Evolutionary conservation across 2,797 vertebrate genomes (phyloP).

Genomic region (Sebastes hubbsi): DNA sequence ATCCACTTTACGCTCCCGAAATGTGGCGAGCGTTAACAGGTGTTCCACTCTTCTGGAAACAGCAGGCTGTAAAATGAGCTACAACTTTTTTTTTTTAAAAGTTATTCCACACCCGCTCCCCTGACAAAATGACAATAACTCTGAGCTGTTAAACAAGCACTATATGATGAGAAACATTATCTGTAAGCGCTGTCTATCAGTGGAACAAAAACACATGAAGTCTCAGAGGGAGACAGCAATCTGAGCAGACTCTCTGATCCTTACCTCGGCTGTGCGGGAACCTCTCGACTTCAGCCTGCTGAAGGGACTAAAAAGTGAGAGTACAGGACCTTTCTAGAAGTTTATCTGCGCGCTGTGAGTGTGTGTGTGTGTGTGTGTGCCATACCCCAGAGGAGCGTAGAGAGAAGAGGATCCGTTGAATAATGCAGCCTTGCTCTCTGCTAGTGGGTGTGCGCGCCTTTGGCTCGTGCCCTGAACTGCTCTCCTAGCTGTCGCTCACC

Average conservation of each 20-base stretch:
- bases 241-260: slow-evolving; percentile 26
- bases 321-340: slow-evolving; percentile 50
- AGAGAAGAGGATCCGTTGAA: slow-evolving; percentile 56
- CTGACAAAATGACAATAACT: not conserved
- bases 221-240: slow-evolving; percentile 5
- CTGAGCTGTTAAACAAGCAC: not conserved
- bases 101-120: slow-evolving; percentile 5
- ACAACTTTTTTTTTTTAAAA: slow-evolving; percentile 22
- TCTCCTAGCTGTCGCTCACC: slow-evolving; percentile 68
- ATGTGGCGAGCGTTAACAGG: slow-evolving; percentile 3
- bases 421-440: slow-evolving; percentile 59
- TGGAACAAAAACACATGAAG: not conserved
- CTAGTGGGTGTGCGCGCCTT: slow-evolving; percentile 71
- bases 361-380: slow-evolving; percentile 6
- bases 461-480: slow-evolving; percentile 73
- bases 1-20: slow-evolving; percentile 30
- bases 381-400: slow-evolving; percentile 46
- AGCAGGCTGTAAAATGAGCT: not conserved
- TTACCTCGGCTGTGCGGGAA: slow-evolving; percentile 57
- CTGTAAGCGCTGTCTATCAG: not conserved
- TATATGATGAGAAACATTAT: not conserved
- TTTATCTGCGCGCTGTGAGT: slow-evolving; percentile 32
- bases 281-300: slow-evolving; percentile 39
- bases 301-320: slow-evolving; percentile 12
- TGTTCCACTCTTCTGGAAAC: slow-evolving; percentile 1